These are phyloP conservation scores for Episyrphus balteatus DNA, from an alignment of 1,140 invertebrate species.

Conservation along the genomic window DNA sequence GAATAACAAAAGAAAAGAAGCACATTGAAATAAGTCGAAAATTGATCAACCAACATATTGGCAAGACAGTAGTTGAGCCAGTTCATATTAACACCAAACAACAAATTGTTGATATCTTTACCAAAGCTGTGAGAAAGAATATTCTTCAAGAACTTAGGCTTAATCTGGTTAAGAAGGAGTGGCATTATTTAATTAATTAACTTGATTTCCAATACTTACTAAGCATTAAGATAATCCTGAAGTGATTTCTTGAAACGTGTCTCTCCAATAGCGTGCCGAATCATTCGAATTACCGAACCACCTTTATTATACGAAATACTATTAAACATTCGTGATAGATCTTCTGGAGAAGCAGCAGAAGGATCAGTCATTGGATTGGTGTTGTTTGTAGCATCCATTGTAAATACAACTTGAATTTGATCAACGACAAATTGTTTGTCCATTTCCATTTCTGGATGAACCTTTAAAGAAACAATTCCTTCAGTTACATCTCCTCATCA, in stretches of 20 bases:
- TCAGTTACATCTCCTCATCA: conserved; percentile 9
- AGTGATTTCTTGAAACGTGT: conserved; percentile 50
- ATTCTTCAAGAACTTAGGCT: background rate
- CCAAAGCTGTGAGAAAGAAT: background rate
- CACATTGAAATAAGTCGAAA: too few species aligned
- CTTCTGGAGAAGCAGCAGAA: conserved; percentile 37
- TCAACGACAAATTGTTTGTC: conserved; percentile 47
- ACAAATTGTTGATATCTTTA: background rate
- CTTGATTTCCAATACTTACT: conserved; percentile 34
- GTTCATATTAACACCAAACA: background rate
- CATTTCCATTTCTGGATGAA: conserved; percentile 41
- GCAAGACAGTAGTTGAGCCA: too few species aligned
- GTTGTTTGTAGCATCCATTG: conserved; percentile 48
- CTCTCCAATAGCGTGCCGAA: conserved; percentile 55
- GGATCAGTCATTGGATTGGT: conserved; percentile 49
- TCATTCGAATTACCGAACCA: conserved; percentile 63
- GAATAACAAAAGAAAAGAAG: too few species aligned
- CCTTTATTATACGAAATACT: conserved; percentile 52
- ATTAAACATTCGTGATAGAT: conserved; percentile 45
- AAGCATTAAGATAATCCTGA: conserved; percentile 39
- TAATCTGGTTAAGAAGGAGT: background rate
- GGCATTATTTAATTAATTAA: too few species aligned
- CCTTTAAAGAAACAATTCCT: conserved; percentile 21
- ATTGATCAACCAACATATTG: too few species aligned
- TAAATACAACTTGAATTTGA: conserved; percentile 52